Evolutionary conservation across 2,888 invertebrate species (phyloP).

Genomic region (Drosophila fulvimacula): DNA sequence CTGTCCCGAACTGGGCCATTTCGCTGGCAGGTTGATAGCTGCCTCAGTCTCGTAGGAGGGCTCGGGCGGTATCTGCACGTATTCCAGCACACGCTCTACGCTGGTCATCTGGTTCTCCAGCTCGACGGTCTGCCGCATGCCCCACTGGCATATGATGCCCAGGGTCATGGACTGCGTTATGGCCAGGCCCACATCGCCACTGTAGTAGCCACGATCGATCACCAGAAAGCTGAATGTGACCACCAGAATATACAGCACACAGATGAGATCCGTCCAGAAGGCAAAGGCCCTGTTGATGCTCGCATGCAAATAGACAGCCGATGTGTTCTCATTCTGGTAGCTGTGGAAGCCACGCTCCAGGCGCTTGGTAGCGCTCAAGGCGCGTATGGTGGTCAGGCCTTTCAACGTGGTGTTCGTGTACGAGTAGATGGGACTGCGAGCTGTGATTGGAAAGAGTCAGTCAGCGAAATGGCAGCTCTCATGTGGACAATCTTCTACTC

Average conservation of each 20-base stretch:
- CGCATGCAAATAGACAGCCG: constrained; percentile 92
- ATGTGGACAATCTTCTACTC: constrained; percentile 50
- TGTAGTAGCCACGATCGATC: constrained; percentile 84
- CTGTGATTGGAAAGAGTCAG: constrained; percentile 83
- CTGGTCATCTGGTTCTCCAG: constrained; percentile 93
- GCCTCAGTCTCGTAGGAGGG: constrained; percentile 85
- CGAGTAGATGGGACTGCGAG: constrained; percentile 91
- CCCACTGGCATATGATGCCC: constrained; percentile 91
- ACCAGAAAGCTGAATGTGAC: constrained; percentile 95
- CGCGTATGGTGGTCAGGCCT: constrained; percentile 91
- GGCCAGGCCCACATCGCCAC: constrained; percentile 90
- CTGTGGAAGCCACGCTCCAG: constrained; percentile 88
- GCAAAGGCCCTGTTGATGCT: constrained; percentile 96
- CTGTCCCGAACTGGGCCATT: constrained; percentile 90
- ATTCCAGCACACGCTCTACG: constrained; percentile 93
- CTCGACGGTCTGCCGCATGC: constrained; percentile 94
- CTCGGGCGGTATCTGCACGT: constrained; percentile 89
- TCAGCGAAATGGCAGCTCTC: background rate
- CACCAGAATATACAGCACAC: constrained; percentile 92
- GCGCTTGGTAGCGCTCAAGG: constrained; percentile 88
- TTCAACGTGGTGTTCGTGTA: constrained; percentile 91
- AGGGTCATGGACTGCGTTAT: constrained; percentile 90
- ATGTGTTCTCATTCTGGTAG: constrained; percentile 88
- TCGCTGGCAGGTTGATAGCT: constrained; percentile 82
- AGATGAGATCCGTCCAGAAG: constrained; percentile 95